A percentile compares a stretch with the other conserved stretches of the same genome.
Conservation (phyloP, 2,888 invertebrate genomes). For the Amphipyra tragopoginis region DNA sequence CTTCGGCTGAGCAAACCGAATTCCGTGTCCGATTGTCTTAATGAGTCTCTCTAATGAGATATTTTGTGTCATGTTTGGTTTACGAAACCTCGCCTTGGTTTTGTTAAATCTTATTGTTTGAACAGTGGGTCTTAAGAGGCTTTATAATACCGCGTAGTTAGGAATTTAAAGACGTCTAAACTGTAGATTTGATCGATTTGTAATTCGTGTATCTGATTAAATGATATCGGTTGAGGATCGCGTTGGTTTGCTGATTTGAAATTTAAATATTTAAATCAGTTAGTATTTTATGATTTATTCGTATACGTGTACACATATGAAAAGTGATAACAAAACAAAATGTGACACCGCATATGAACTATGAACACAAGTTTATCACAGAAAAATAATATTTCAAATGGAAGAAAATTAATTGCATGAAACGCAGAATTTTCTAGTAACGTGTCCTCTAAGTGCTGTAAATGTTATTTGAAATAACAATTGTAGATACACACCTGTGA, state of each 20-base stretch:
- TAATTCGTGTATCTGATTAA: constrained; percentile 13
- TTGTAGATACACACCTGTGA: constrained; percentile 52
- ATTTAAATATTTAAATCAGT: background rate
- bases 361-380: no score
- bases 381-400: background rate
- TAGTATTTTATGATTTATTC: background rate
- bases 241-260: constrained; percentile 3
- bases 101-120: constrained; percentile 54
- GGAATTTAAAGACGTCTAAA: constrained; percentile 19
- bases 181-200: constrained; percentile 17
- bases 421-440: constrained; percentile 42
- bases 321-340: no score
- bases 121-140: constrained; percentile 32
- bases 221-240: constrained; percentile 4
- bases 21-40: constrained; percentile 74
- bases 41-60: constrained; percentile 76
- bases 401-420: background rate
- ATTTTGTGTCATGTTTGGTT: constrained; percentile 67
- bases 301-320: no score
- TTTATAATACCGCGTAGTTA: constrained; percentile 19
- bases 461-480: constrained; percentile 54
- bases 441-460: constrained; percentile 37
- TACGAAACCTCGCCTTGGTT: constrained; percentile 63
- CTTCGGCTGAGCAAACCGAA: constrained; percentile 81
- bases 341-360: no score